Base-by-base conservation (phyloP, 2,797 vertebrate genomes). In the Pseudochromis fuscus region DNA sequence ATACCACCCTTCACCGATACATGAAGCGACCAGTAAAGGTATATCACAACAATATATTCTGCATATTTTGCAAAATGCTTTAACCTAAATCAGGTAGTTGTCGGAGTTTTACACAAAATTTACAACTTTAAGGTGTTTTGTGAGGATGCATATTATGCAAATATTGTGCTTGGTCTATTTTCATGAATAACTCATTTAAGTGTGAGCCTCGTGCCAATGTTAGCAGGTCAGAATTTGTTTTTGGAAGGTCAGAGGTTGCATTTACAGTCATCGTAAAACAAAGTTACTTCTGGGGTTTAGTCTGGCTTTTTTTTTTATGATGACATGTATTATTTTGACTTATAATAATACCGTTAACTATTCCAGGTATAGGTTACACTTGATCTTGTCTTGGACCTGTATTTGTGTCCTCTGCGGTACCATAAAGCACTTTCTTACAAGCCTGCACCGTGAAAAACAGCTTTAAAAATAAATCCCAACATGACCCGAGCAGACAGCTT, bases 11-110 rank as follows among this genome's bases (percentile, higher is more conserved):
- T 98, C 97, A 38, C 95, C 98, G 1, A 94, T 94, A 40, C 98
- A 99, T 0, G 96, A 97, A 89, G 96, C 97, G 1, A 94, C 95
- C 67, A 96, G 95, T 81, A 97, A 94, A 95, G 98, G 97, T 98
- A 87, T 66, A 44, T 27, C 24, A 9, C 4, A 8, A 44, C 25
- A 11, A 16, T 38, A 40, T 58, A 49, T 40, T 50, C 18, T 35
- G 8, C 15, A 48, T 60, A 44, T 25, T 4, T 18, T 52, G 44
- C 2, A 16, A 30, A 45, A 65, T 27, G 12, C 28, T 59, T 27
- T 13, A 16, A 27, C 15, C 49, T 6, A 27, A n/a, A 12, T 42
- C 18, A 3, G 18, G 4, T 2, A 6, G 5, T 13, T 56, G 48
- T 37, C 2, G 9, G 2, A 10, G 23, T 45, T 10, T 73, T 31